Percentiles rank a stretch among this genome's conserved stretches.
Evolutionary conservation across 2,113 vertebrate species (phyloP).

Genomic region (Kryptolebias marmoratus): DNA sequence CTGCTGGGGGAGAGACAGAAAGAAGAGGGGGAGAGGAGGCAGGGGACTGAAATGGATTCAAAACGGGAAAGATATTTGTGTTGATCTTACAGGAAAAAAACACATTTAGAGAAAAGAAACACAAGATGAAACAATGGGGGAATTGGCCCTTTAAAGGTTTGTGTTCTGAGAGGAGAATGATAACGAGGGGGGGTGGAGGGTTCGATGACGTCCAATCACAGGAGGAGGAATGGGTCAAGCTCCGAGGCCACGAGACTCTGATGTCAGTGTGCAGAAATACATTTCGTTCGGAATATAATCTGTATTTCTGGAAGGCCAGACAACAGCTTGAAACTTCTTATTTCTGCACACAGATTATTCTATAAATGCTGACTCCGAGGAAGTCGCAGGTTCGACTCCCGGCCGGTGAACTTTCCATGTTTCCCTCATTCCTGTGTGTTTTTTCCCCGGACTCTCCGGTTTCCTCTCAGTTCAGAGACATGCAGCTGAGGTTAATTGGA

Average conservation of each 20-base stretch:
- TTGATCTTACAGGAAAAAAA: slow-evolving; percentile 41
- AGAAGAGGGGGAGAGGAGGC: not conserved
- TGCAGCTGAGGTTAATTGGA: too few species aligned
- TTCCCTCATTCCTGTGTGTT: too few species aligned
- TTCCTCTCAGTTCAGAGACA: too few species aligned
- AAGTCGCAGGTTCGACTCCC: too few species aligned
- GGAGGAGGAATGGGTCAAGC: not conserved
- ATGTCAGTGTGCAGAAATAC: not conserved
- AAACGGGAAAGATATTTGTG: slow-evolving; percentile 50
- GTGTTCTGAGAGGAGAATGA: not conserved
- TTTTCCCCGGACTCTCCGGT: too few species aligned
- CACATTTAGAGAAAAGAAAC: slow-evolving; percentile 22
- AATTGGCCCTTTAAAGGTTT: not conserved
- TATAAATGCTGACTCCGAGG: too few species aligned
- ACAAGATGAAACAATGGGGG: not conserved
- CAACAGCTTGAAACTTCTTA: too few species aligned
- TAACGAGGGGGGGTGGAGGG: not conserved
- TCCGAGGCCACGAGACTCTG: not conserved
- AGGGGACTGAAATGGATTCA: slow-evolving; percentile 17
- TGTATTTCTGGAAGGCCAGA: not conserved
- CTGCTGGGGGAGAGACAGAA: slow-evolving; percentile 47
- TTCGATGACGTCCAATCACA: not conserved
- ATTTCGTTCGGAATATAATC: not conserved
- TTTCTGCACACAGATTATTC: too few species aligned
- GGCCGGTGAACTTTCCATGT: too few species aligned